Conservation (phyloP, 92 coral and sea anemone genomes). For the Pocillopora meandrina region DNA sequence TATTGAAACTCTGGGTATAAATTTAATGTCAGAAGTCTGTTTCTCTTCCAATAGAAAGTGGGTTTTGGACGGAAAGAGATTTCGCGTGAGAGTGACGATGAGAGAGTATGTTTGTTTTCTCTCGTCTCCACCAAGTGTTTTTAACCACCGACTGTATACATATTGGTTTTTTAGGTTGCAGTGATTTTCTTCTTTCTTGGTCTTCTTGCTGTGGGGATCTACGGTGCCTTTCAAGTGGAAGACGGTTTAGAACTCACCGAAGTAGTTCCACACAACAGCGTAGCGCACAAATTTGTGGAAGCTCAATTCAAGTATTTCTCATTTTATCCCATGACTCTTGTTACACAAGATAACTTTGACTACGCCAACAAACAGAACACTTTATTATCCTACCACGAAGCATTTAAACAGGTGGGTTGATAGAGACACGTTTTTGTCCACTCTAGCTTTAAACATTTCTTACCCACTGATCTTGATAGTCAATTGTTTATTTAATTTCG, state of each 20-base stretch:
- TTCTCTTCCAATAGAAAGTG: no score
- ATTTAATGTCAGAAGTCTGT: no score
- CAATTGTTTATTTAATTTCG: not conserved
- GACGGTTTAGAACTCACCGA: constrained; percentile 93
- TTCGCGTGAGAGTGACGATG: no score
- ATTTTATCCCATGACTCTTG: constrained; percentile 77
- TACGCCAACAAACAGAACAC: constrained; percentile 78
- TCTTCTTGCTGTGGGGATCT: constrained; percentile 75
- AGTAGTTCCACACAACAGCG: constrained; percentile 83
- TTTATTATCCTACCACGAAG: constrained; percentile 79
- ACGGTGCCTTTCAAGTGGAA: constrained; percentile 81
- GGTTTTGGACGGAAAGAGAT: no score
- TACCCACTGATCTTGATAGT: not conserved
- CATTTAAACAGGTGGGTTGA: constrained; percentile 72
- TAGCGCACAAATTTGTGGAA: constrained; percentile 78
- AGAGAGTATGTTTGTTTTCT: no score
- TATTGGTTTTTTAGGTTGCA: constrained; percentile 44
- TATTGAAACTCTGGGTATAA: no score
- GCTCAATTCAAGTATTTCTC: constrained; percentile 89
- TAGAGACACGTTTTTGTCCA: not conserved
- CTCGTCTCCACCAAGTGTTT: no score
- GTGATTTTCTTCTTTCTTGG: constrained; percentile 80
- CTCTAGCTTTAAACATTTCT: not conserved
- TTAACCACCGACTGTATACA: not conserved
- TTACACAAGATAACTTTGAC: constrained; percentile 83